Evolutionary conservation across 2,888 invertebrate species (phyloP).

Genomic region (Shargacucullia verbasci): DNA sequence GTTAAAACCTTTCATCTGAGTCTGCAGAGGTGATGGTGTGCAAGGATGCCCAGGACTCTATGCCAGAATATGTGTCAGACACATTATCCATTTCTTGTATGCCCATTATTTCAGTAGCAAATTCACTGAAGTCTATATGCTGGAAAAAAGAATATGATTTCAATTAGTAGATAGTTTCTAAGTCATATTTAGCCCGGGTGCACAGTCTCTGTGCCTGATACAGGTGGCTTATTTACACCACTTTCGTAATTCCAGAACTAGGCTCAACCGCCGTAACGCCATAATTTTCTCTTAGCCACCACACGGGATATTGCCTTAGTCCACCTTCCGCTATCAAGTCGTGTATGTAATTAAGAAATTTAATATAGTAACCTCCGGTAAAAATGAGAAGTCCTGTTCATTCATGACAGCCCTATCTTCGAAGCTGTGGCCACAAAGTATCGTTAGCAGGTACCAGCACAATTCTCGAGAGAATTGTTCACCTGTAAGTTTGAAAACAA

Average conservation of each 20-base stretch:
- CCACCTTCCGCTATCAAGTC: no score
- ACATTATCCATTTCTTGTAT: conserved; percentile 77
- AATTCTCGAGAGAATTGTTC: conserved; percentile 74
- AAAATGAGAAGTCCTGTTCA: conserved; percentile 75
- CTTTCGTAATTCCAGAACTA: no score
- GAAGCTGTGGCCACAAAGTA: conserved; percentile 75
- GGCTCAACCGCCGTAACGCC: no score
- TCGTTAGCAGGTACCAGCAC: conserved; percentile 80
- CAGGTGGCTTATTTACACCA: no score
- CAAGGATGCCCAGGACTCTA: conserved; percentile 62
- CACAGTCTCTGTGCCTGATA: no score
- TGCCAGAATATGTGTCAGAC: conserved; percentile 65
- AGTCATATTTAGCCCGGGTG: no score
- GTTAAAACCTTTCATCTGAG: conserved; percentile 56
- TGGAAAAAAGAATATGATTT: conserved; percentile 58
- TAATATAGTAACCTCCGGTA: conserved; percentile 70
- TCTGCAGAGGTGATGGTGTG: conserved; percentile 52
- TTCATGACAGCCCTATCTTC: conserved; percentile 75
- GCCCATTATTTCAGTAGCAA: conserved; percentile 85
- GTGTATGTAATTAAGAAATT: no score
- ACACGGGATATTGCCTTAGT: no score
- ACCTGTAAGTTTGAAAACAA: conserved; percentile 72
- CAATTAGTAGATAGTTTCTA: not conserved
- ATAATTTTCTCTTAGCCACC: no score
- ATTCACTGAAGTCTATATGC: conserved; percentile 78